phyloP scores from a whole-genome alignment of 2,797 vertebrate species.

The Taenioides sp. region DNA sequence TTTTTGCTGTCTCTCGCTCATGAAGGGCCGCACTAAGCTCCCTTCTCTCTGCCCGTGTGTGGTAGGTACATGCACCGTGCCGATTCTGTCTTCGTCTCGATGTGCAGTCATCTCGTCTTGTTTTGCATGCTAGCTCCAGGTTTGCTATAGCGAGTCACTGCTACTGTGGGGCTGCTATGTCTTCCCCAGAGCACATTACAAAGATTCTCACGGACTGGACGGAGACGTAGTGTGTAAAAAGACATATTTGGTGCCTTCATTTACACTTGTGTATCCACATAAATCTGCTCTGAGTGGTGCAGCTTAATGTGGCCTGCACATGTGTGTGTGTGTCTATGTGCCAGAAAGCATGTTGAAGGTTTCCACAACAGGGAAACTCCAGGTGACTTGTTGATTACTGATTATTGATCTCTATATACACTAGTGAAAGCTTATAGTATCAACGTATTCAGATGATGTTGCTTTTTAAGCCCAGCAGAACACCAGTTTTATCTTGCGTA shows the following conservation, averaged over 20 bases:
- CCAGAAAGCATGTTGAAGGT: constrained; percentile 44
- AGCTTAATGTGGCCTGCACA: constrained; percentile 64
- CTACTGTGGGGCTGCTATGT: constrained; percentile 45
- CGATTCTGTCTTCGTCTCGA: constrained; percentile 46
- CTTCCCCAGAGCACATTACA: constrained; percentile 57
- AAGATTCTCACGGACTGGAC: constrained; percentile 43
- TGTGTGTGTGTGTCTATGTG: constrained; percentile 60
- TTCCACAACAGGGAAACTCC: constrained; percentile 55
- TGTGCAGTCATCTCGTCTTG: constrained; percentile 53
- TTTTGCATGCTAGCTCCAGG: constrained; percentile 72
- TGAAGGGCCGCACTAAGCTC: constrained; percentile 90
- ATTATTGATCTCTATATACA: constrained; percentile 14
- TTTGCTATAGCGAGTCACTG: constrained; percentile 57
- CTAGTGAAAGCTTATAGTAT: constrained; percentile 2
- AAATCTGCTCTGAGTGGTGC: constrained; percentile 44
- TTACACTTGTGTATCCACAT: constrained; percentile 39
- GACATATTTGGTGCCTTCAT: constrained; percentile 16
- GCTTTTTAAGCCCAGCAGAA: constrained; percentile 37
- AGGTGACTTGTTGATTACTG: constrained; percentile 70
- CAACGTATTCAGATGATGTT: constrained; percentile 22
- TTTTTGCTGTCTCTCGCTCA: constrained; percentile 82
- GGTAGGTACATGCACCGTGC: constrained; percentile 84
- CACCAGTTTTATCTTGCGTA: constrained; percentile 21
- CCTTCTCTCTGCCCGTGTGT: constrained; percentile 92
- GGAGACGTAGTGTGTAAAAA: constrained; percentile 29